phyloP scores from a whole-genome alignment of 2,888 invertebrate genomes.

The Amphipoea lucens region DNA sequence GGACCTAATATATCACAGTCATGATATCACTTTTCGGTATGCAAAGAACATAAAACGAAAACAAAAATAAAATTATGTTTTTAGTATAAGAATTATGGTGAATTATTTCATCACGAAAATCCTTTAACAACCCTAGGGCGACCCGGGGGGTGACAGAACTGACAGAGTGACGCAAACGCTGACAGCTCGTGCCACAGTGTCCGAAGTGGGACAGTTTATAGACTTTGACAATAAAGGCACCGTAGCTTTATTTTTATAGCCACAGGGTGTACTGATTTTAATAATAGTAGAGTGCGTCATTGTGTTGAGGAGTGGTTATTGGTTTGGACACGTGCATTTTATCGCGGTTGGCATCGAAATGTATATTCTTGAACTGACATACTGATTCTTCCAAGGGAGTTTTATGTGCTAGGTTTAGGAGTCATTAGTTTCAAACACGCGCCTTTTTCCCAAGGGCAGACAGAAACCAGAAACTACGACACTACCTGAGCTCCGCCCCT shows the following conservation, averaged over 20 bases:
- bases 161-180: not conserved
- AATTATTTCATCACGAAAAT: not conserved
- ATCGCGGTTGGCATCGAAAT: not conserved
- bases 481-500: too few species aligned
- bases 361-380: not conserved
- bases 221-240: constrained; percentile 1
- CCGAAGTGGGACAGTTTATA: not conserved
- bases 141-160: not conserved
- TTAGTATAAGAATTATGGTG: not conserved
- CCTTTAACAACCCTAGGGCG: too few species aligned
- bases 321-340: not conserved
- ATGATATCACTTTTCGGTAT: too few species aligned
- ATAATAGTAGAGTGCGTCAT: not conserved
- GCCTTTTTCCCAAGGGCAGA: too few species aligned
- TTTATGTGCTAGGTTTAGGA: not conserved
- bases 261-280: constrained; percentile 7
- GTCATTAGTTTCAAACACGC: too few species aligned
- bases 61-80: too few species aligned
- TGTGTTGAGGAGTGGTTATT: not conserved
- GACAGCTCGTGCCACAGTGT: not conserved
- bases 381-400: not conserved
- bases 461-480: too few species aligned
- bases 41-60: too few species aligned
- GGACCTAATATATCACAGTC: too few species aligned
- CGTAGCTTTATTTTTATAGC: constrained; percentile 9